Evolutionary conservation across 1,140 invertebrate species (phyloP), one percentile per base, ranked within the genome.

Genomic region (Harlomillsia oculata): DNA sequence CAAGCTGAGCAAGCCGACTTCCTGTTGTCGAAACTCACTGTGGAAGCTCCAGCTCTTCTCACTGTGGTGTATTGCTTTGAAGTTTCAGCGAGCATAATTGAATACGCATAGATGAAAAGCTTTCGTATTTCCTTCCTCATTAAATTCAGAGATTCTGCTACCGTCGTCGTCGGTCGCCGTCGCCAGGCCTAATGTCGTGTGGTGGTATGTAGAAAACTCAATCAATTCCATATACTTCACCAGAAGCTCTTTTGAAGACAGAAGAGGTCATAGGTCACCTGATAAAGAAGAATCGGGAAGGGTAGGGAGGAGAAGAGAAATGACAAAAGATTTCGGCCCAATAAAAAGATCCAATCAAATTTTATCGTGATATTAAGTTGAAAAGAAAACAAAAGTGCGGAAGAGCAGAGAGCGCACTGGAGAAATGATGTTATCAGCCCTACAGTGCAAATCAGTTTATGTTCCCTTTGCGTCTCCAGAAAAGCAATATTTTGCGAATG

Each of bases 401-500:
- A 50, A 25, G 0, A 32, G 56, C 43, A 41, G 21, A 53, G 55
- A 52, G 50, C 21, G 29, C 23, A 54, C 30, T 44, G 53, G 48
- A n/a, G n/a, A n/a, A n/a, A n/a, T n/a, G n/a, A 60, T 56, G 53
- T 60, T 51, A 50, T 55, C 58, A 51, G 39, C 14, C 36, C n/a
- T 26, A 36, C 49, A 50, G 55, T 63, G 56, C 53, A 63, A 63
- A 63, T 63, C 61, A 63, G 53, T 59, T 56, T 59, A 56, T 63
- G 49, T 59, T 58, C 48, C 48, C 56, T 54, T 41, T 41, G 30
- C 51, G 41, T 53, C 61, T 62, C 52, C 46, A 58, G 52, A 54
- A n/a, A 56, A 56, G 56, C 50, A 56, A 59, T 59, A 63, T 59
- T 63, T 58, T 59, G 56, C 61, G 46, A 63, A 63, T 63, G 56